A percentile compares a stretch with the other conserved stretches of the same genome.
phyloP scores from a whole-genome alignment of 2,888 invertebrate genomes.

The Dryadula phaetusa region DNA sequence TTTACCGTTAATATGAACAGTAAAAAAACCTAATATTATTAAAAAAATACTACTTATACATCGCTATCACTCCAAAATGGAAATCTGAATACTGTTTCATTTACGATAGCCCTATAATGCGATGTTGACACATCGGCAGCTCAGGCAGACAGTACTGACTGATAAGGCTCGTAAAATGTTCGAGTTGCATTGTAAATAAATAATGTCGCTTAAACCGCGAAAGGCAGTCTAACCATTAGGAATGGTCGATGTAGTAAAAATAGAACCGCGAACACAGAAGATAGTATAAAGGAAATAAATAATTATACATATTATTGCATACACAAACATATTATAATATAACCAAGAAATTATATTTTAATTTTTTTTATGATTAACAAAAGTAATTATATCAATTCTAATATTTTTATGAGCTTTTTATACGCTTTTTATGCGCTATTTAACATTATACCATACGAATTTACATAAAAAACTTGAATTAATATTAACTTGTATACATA shows the following conservation, averaged over 20 bases:
- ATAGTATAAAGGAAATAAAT: background rate
- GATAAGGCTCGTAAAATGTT: constrained; percentile 27
- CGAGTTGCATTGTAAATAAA: constrained; percentile 24
- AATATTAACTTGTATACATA: background rate
- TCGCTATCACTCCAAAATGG: background rate
- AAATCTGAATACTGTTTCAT: background rate
- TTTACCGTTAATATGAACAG: too few relatives aligned
- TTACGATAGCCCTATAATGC: constrained; percentile 18
- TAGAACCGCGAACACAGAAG: background rate
- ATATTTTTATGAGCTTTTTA: too few relatives aligned
- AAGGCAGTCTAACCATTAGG: background rate
- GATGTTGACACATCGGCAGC: constrained; percentile 32
- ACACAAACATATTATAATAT: too few relatives aligned
- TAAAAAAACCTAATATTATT: background rate
- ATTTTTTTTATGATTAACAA: too few relatives aligned
- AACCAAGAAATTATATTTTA: too few relatives aligned
- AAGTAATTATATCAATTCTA: too few relatives aligned
- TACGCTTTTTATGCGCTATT: background rate
- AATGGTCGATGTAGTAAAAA: background rate
- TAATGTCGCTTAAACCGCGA: constrained; percentile 10
- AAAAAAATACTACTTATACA: background rate
- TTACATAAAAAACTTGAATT: background rate
- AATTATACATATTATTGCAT: background rate
- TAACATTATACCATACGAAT: too few relatives aligned
- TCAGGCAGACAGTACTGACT: constrained; percentile 22